Percentiles rank a stretch among this genome's conserved stretches.
These are phyloP conservation scores for Oreonectes daqikongensis DNA, from an alignment of 2,797 vertebrate species.

Conservation along the genomic window DNA sequence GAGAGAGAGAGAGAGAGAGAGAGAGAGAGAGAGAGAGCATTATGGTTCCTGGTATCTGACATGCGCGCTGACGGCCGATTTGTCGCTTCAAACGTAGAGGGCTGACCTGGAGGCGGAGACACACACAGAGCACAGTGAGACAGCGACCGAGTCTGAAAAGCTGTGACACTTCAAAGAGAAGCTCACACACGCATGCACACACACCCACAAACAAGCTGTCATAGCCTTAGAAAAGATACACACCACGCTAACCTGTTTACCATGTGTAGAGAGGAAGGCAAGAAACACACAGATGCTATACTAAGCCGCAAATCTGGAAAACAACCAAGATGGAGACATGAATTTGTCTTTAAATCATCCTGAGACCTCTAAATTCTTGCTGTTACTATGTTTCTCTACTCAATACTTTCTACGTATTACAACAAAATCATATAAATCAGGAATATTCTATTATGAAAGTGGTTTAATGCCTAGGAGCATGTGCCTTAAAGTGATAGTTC, in stretches of 20 bases:
- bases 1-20: conserved; percentile 23
- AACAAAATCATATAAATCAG: not conserved
- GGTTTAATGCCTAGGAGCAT: too few species aligned
- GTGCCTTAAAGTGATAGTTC: too few species aligned
- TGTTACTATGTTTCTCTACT: too few species aligned
- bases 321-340: not conserved
- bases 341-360: too few species aligned
- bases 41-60: conserved; percentile 40
- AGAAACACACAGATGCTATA: conserved; percentile 12
- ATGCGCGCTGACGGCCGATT: conserved; percentile 58
- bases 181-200: conserved; percentile 18
- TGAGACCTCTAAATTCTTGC: too few species aligned
- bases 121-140: conserved; percentile 45
- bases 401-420: not conserved
- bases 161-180: conserved; percentile 60
- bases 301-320: conserved; percentile 3
- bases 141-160: conserved; percentile 50
- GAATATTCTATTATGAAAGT: not conserved
- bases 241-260: conserved; percentile 40
- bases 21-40: conserved; percentile 9
- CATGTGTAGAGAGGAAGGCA: conserved; percentile 22
- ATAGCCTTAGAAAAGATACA: conserved; percentile 36
- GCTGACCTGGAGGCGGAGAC: conserved; percentile 58
- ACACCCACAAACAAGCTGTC: conserved; percentile 45
- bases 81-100: conserved; percentile 61